Conservation (phyloP, 2,113 vertebrate species). For the Cyprinodon variegatus region DNA sequence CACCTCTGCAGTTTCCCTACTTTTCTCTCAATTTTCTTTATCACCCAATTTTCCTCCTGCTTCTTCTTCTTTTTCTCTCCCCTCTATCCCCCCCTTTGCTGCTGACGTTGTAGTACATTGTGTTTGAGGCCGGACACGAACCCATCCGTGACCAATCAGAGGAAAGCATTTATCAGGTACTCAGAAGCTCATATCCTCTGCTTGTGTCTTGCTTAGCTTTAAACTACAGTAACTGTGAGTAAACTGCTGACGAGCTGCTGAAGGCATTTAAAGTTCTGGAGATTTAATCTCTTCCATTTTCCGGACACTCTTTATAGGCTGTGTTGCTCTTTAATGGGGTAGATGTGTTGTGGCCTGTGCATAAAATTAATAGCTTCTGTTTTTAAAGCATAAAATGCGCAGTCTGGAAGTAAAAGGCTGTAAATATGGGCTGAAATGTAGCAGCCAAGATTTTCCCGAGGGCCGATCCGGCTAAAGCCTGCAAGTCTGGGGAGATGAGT, state of each 20-base stretch:
- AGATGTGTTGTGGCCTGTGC: constrained; percentile 14
- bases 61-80: constrained; percentile 45
- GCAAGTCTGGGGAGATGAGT: constrained; percentile 26
- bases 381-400: constrained; percentile 31
- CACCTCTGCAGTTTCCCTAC: constrained; percentile 71
- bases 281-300: constrained; percentile 24
- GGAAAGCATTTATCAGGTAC: constrained; percentile 99
- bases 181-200: constrained; percentile 60
- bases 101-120: constrained; percentile 97
- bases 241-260: constrained; percentile 14
- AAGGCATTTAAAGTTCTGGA: constrained; percentile 18
- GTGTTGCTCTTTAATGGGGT: constrained; percentile 24
- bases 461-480: constrained; percentile 19
- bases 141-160: constrained; percentile 98
- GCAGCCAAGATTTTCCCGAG: constrained; percentile 27
- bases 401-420: constrained; percentile 25
- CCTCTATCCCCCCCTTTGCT: constrained; percentile 69
- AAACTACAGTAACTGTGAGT: constrained; percentile 11
- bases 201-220: constrained; percentile 53
- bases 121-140: constrained; percentile 99
- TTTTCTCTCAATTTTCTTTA: constrained; percentile 68
- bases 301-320: constrained; percentile 1
- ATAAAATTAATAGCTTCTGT: constrained; percentile 13
- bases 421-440: constrained; percentile 30
- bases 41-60: constrained; percentile 63